Percentiles rank a stretch among this genome's conserved stretches.
phyloP scores from a whole-genome alignment of 2,113 vertebrate species.

The Hippocampus abdominalis region DNA sequence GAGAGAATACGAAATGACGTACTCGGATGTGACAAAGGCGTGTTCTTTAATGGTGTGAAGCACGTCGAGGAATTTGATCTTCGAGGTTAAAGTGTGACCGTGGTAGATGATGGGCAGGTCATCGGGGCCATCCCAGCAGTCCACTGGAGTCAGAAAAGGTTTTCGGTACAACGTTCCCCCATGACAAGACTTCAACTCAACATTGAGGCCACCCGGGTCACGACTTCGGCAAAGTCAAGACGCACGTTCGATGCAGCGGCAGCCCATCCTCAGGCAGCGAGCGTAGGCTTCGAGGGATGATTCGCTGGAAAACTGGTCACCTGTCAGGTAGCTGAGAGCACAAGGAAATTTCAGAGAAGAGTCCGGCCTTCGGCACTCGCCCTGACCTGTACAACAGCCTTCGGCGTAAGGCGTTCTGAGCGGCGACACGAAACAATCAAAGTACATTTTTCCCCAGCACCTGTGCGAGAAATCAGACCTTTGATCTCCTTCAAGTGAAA shows the following conservation, averaged over 20 bases:
- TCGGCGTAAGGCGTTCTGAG: no score
- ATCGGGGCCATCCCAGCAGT: conserved; percentile 98
- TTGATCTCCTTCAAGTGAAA: no score
- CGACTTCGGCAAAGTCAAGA: not conserved
- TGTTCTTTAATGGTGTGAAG: conserved; percentile 95
- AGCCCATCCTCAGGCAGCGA: conserved; percentile 95
- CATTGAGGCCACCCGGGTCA: no score
- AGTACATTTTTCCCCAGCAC: no score
- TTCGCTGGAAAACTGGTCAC: conserved; percentile 98
- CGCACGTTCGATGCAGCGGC: conserved; percentile 94
- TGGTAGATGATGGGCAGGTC: conserved; percentile 98
- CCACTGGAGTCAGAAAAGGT: conserved; percentile 77
- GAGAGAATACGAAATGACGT: conserved; percentile 58
- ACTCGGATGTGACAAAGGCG: conserved; percentile 96
- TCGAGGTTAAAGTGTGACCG: conserved; percentile 96
- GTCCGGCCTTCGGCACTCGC: no score
- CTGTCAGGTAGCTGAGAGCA: conserved; percentile 86
- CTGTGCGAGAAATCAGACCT: no score
- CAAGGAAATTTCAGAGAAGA: no score
- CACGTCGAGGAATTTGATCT: conserved; percentile 96
- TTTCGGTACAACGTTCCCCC: not conserved
- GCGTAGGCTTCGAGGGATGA: conserved; percentile 97
- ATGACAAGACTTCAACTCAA: no score
- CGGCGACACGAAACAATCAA: no score
- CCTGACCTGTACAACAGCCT: no score